A percentile compares a stretch with the other conserved stretches of the same genome.
Evolutionary conservation across 2,888 invertebrate genomes (phyloP).

Genomic region (Notocelia uddmanniana): DNA sequence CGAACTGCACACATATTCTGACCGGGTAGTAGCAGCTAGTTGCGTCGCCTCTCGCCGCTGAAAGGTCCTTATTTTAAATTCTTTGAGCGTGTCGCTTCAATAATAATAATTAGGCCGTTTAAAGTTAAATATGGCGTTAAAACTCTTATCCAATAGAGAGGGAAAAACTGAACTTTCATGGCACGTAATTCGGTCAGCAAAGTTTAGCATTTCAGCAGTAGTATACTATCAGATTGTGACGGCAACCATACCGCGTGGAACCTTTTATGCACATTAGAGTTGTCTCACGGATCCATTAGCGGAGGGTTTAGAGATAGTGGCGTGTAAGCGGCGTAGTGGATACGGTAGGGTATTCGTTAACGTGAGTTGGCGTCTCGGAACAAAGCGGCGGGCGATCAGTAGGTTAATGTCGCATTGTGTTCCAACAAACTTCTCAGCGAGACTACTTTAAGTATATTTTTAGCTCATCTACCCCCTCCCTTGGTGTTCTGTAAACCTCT

Average conservation of each 20-base stretch:
- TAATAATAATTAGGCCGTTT: too few relatives aligned
- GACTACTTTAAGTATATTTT: slow-evolving; percentile 57
- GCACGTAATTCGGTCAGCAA: neutral
- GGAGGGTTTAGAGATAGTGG: slow-evolving; percentile 57
- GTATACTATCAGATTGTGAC: neutral
- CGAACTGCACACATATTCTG: too few relatives aligned
- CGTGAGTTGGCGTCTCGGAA: slow-evolving; percentile 65
- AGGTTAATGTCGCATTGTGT: slow-evolving; percentile 80
- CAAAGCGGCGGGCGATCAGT: slow-evolving; percentile 65
- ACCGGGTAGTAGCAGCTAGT: too few relatives aligned
- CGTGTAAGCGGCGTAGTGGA: slow-evolving; percentile 54
- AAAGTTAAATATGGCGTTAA: too few relatives aligned
- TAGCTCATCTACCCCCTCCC: slow-evolving; percentile 50
- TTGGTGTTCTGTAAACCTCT: slow-evolving; percentile 49
- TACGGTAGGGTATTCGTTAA: slow-evolving; percentile 55
- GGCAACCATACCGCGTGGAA: slow-evolving; percentile 11
- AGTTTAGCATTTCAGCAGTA: neutral
- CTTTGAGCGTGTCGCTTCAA: too few relatives aligned
- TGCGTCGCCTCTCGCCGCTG: too few relatives aligned
- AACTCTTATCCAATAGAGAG: too few relatives aligned
- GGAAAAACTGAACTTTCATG: too few relatives aligned
- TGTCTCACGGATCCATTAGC: slow-evolving; percentile 67
- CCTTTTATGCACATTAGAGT: slow-evolving; percentile 37
- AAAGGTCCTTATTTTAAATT: too few relatives aligned
- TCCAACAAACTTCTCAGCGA: slow-evolving; percentile 82